Percentiles rank a stretch among this genome's conserved stretches.
Conservation (phyloP, 2,888 invertebrate species). For the Spatulosminthurus flaviceps region DNA sequence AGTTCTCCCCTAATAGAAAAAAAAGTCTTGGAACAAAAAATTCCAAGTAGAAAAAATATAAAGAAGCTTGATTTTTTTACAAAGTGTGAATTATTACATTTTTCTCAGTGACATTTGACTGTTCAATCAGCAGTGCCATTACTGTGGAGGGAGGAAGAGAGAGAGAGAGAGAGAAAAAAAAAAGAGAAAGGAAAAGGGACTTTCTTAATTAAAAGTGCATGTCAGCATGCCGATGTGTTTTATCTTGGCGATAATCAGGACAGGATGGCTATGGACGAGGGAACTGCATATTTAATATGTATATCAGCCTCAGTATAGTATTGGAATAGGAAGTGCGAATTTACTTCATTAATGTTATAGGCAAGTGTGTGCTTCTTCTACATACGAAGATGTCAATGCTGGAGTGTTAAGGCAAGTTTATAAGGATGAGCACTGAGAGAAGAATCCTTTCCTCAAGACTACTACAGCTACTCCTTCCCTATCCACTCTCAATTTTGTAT, state of each 20-base stretch:
- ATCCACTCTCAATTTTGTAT: slow-evolving; percentile 34
- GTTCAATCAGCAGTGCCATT: slow-evolving; percentile 5
- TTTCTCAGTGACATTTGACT: not conserved
- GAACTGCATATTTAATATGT: not conserved
- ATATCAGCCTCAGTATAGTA: no score
- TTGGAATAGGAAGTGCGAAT: no score
- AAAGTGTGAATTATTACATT: slow-evolving; percentile 6
- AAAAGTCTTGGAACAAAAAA: no score
- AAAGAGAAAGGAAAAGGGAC: no score
- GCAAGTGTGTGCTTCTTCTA: no score
- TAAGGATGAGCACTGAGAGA: not conserved
- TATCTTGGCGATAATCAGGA: slow-evolving; percentile 1
- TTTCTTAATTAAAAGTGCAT: slow-evolving; percentile 7
- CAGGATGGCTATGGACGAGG: not conserved
- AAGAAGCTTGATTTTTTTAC: no score
- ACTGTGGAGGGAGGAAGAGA: not conserved
- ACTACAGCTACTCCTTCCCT: no score
- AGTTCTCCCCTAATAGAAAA: no score
- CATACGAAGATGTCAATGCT: no score
- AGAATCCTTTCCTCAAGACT: slow-evolving; percentile 2
- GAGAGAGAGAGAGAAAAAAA: not conserved
- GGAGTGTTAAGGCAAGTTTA: not conserved
- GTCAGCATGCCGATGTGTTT: slow-evolving; percentile 18
- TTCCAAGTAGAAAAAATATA: no score
- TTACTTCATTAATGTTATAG: no score